These are phyloP conservation scores for Fragum whitleyi DNA, from an alignment of 2,888 invertebrate genomes.

Conservation along the genomic window DNA sequence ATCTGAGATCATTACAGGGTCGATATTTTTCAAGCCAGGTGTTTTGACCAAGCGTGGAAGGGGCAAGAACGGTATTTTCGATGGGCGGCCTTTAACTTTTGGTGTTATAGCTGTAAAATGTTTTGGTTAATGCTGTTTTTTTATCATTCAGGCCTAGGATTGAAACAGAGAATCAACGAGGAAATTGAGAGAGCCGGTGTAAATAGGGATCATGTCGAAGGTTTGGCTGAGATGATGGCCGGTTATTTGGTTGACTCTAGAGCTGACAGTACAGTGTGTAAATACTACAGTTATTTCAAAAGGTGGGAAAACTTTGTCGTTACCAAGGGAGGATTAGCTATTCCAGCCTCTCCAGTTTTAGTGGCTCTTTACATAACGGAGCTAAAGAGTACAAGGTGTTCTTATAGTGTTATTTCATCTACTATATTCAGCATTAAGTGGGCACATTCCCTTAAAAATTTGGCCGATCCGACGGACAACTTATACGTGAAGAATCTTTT, in stretches of 20 bases:
- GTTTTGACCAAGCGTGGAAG: no score
- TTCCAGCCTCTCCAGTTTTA: slow-evolving; percentile 42
- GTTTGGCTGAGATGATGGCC: slow-evolving; percentile 30
- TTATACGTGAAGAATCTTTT: no score
- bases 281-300: slow-evolving; percentile 45
- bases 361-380: slow-evolving; percentile 43
- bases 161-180: slow-evolving; percentile 10
- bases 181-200: slow-evolving; percentile 21
- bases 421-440: no score
- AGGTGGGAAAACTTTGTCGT: slow-evolving; percentile 43
- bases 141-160: background rate
- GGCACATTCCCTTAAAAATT: no score
- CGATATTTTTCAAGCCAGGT: no score
- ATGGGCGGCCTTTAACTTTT: slow-evolving; percentile 15
- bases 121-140: background rate
- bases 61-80: no score
- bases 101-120: background rate
- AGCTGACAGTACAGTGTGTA: slow-evolving; percentile 37
- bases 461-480: no score
- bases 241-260: slow-evolving; percentile 29
- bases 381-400: slow-evolving; percentile 25
- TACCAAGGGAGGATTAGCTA: background rate
- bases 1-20: no score
- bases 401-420: slow-evolving; percentile 38
- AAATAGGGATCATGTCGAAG: background rate